A percentile compares a stretch with the other conserved stretches of the same genome.
Evolutionary conservation across 2,113 vertebrate species (phyloP).

Genomic region (Asarcornis scutulata): DNA sequence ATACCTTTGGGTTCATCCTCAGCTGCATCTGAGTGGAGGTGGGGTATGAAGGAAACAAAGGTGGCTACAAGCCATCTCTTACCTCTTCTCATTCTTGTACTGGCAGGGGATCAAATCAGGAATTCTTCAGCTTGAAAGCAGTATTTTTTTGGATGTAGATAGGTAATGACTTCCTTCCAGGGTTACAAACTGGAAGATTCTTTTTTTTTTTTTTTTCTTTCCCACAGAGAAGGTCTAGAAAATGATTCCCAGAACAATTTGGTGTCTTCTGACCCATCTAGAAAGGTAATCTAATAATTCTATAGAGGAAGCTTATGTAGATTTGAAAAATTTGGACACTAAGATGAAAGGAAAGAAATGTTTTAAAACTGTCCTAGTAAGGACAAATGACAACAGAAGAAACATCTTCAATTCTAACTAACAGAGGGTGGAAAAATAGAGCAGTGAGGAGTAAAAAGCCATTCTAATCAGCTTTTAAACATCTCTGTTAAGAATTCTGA

Average conservation of each 20-base stretch:
- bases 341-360: background rate
- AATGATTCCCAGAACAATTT: background rate
- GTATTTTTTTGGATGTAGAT: background rate
- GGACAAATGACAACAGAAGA: background rate
- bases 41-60: background rate
- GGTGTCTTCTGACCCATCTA: background rate
- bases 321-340: background rate
- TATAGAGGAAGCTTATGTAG: background rate
- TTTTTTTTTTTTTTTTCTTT: background rate
- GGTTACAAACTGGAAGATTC: background rate
- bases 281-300: background rate
- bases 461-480: background rate
- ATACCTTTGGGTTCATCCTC: constrained; percentile 6
- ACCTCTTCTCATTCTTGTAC: background rate
- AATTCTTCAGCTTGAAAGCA: background rate
- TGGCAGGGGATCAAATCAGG: background rate
- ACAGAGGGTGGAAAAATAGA: background rate
- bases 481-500: background rate
- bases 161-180: background rate
- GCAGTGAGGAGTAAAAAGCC: background rate
- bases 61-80: background rate
- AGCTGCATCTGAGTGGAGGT: background rate
- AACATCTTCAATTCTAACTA: background rate
- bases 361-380: background rate
- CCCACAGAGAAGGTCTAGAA: background rate